A percentile compares a stretch with the other conserved stretches of the same genome.
phyloP scores from a whole-genome alignment of 2,888 invertebrate genomes.

The Eupithecia centaureata region DNA sequence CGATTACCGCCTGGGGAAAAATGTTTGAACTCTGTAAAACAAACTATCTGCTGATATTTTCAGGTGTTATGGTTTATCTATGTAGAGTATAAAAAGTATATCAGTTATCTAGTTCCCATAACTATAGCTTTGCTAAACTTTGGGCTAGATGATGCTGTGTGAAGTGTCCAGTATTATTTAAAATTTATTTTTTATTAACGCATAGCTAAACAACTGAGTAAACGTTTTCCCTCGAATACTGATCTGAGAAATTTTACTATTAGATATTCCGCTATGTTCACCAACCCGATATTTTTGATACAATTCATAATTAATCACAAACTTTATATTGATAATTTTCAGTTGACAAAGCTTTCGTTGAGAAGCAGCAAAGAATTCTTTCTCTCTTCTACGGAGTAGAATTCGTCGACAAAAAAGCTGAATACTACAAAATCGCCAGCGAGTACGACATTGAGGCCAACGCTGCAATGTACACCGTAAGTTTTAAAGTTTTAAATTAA shows the following conservation, averaged over 20 bases:
- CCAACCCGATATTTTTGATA: background rate
- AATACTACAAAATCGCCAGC: conserved; percentile 66
- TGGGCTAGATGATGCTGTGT: no score
- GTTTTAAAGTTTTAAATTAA: background rate
- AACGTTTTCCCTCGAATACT: background rate
- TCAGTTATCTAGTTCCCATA: no score
- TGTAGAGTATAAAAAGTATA: no score
- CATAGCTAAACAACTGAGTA: no score
- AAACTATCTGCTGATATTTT: no score
- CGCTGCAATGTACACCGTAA: conserved; percentile 67
- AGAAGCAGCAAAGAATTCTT: conserved; percentile 71
- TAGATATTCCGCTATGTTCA: background rate
- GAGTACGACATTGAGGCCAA: conserved; percentile 69
- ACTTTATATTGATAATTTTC: conserved; percentile 23
- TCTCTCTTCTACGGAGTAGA: conserved; percentile 74
- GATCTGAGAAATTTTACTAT: background rate
- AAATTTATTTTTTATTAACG: no score
- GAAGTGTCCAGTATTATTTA: no score
- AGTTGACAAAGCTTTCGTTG: conserved; percentile 57
- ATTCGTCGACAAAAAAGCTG: conserved; percentile 62
- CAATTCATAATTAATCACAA: background rate
- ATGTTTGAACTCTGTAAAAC: no score
- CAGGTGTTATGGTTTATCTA: no score
- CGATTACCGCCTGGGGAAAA: no score
- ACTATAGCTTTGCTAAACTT: no score